These are phyloP conservation scores for Pelodiscus sinensis DNA, from an alignment of 2,113 vertebrate species.

Conservation along the genomic window DNA sequence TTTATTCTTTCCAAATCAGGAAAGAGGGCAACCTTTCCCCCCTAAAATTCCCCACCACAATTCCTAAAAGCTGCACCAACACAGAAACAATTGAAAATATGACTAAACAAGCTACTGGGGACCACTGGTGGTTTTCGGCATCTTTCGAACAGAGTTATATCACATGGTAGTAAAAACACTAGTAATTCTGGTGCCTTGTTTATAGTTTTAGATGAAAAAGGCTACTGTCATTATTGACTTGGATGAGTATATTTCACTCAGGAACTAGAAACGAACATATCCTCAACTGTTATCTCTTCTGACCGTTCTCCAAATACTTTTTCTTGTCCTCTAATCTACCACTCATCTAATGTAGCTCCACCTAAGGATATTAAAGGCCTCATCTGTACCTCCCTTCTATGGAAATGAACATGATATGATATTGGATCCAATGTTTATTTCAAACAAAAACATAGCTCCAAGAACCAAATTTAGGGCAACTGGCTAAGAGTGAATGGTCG, in stretches of 20 bases:
- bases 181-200: neutral
- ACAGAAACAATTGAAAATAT: neutral
- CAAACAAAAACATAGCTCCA: neutral
- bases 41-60: neutral
- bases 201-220: neutral
- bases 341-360: neutral
- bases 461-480: neutral
- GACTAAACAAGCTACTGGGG: neutral
- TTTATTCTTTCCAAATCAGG: neutral
- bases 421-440: constrained; percentile 3
- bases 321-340: constrained; percentile 7
- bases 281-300: neutral
- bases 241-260: neutral
- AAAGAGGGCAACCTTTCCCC: neutral
- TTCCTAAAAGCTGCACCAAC: neutral
- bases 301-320: neutral
- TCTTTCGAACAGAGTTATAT: neutral
- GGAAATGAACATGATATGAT: constrained; percentile 11
- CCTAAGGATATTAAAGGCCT: no score
- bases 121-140: neutral
- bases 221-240: fast-evolving
- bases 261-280: neutral
- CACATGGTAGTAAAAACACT: neutral
- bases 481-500: neutral
- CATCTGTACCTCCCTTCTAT: neutral